phyloP scores from a whole-genome alignment of 2,888 invertebrate genomes.

The Prosopocoilus inquinatus region DNA sequence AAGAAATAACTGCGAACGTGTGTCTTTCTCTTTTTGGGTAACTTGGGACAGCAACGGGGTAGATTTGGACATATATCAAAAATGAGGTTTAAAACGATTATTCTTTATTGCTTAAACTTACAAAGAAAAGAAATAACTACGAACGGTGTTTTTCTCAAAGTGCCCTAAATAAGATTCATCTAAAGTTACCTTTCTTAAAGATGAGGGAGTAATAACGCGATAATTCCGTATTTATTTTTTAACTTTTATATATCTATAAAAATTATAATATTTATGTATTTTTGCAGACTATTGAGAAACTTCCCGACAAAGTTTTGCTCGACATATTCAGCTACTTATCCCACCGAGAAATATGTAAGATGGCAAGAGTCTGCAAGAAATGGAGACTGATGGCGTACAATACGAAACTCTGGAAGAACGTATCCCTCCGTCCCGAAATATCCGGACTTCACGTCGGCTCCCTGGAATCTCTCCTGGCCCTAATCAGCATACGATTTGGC shows the following conservation, averaged over 20 bases:
- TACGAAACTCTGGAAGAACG: slow-evolving; percentile 91
- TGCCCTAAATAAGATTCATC: not conserved
- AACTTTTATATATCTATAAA: not conserved
- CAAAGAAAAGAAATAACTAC: no score
- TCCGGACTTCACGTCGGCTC: slow-evolving; percentile 92
- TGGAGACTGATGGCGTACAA: slow-evolving; percentile 97
- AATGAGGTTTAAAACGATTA: no score
- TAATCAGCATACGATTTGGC: slow-evolving; percentile 87
- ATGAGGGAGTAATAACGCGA: no score
- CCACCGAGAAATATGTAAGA: slow-evolving; percentile 89
- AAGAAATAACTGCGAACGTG: no score
- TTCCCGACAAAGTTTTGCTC: slow-evolving; percentile 94
- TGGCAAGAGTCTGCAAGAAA: slow-evolving; percentile 92
- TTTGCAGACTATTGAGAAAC: slow-evolving; percentile 88
- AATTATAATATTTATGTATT: slow-evolving; percentile 9
- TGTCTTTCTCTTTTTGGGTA: no score
- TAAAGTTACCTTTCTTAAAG: not conserved
- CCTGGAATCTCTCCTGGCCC: slow-evolving; percentile 79
- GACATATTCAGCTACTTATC: slow-evolving; percentile 92
- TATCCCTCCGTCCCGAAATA: slow-evolving; percentile 94
- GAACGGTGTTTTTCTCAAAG: not conserved
- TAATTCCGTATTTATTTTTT: no score
- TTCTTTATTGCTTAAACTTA: no score
- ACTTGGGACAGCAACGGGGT: no score
- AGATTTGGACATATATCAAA: no score